Evolutionary conservation across 2,113 vertebrate species (phyloP).

Genomic region (Chloropsis hardwickii): DNA sequence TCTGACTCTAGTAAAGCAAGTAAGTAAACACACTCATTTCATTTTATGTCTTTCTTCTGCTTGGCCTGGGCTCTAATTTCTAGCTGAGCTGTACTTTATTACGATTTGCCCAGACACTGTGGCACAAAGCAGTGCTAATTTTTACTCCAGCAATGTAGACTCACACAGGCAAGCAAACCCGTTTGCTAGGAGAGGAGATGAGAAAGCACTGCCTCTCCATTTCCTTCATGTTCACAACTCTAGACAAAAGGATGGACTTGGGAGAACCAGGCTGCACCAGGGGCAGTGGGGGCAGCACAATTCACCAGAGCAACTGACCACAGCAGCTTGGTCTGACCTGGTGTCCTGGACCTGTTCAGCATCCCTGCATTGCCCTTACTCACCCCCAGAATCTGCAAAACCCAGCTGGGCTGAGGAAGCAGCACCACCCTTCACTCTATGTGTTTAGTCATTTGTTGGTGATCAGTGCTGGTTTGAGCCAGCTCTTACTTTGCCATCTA

Average conservation of each 20-base stretch:
- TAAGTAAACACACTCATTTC: not conserved
- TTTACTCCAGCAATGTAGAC: not conserved
- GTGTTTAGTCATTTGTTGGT: not conserved
- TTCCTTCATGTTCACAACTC: not conserved
- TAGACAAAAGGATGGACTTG: not conserved
- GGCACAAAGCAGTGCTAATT: not conserved
- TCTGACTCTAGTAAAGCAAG: not conserved
- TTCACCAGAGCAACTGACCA: not conserved
- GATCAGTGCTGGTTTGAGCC: not conserved
- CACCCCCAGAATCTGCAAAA: not conserved
- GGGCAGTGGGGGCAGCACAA: not conserved
- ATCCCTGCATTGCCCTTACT: not conserved
- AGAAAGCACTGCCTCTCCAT: not conserved
- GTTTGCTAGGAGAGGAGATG: not conserved
- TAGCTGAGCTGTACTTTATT: not conserved
- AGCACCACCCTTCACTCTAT: rapidly evolving
- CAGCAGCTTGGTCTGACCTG: not conserved
- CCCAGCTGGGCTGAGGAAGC: not conserved
- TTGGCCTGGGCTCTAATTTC: not conserved
- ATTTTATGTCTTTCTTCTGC: not conserved
- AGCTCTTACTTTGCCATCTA: not conserved
- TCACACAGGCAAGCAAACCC: not conserved
- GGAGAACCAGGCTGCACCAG: not conserved
- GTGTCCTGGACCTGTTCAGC: not conserved
- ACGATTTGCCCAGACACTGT: not conserved